These are phyloP conservation scores for Barypeithes pellucidus DNA, from an alignment of 2,888 invertebrate genomes.

Conservation along the genomic window DNA sequence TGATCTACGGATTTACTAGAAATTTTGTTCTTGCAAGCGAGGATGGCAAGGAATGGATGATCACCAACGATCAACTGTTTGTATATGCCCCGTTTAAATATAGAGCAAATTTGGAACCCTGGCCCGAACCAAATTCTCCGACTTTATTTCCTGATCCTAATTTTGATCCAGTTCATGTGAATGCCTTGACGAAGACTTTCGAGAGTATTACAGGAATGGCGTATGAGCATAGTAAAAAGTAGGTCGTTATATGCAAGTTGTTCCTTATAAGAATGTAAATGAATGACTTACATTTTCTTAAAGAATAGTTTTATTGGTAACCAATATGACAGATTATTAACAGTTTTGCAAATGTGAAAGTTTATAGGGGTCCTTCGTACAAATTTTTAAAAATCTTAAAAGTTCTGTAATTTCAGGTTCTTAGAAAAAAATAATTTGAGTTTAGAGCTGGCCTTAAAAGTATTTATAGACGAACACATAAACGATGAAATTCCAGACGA, in stretches of 20 bases:
- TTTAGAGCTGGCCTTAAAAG: conserved; percentile 47
- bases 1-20: conserved; percentile 47
- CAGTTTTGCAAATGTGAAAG: too few species aligned
- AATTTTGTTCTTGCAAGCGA: conserved; percentile 46
- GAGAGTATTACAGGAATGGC: conserved; percentile 50
- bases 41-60: conserved; percentile 38
- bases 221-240: conserved; percentile 53
- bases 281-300: too few species aligned
- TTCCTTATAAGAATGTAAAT: too few species aligned
- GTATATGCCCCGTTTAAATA: conserved; percentile 44
- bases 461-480: conserved; percentile 47
- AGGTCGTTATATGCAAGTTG: too few species aligned
- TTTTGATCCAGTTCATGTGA: conserved; percentile 39
- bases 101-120: conserved; percentile 35
- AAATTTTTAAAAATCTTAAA: too few species aligned
- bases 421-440: conserved; percentile 51
- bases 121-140: conserved; percentile 12
- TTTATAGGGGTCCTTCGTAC: too few species aligned
- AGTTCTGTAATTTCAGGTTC: conserved; percentile 37
- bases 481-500: conserved; percentile 50
- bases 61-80: conserved; percentile 53
- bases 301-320: too few species aligned
- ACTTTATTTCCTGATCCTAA: conserved; percentile 31
- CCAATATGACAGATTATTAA: too few species aligned
- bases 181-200: conserved; percentile 37